These are phyloP conservation scores for Sebastes trivittatus DNA, from an alignment of 2,797 vertebrate genomes.

Conservation along the genomic window DNA sequence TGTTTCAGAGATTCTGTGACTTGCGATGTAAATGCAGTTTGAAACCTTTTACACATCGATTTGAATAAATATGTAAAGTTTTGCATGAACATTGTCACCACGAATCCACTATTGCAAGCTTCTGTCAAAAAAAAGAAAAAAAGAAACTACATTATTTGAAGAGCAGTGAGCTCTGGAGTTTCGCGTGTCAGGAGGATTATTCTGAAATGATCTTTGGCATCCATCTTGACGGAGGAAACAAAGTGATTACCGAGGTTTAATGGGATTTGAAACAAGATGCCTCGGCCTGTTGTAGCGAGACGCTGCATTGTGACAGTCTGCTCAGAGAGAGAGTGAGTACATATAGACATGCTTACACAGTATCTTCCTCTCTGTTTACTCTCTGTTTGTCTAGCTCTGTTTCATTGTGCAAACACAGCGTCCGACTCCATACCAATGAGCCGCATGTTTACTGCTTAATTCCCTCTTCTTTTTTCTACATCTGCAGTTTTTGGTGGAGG, in stretches of 20 bases:
- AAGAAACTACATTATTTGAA: not conserved
- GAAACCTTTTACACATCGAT: not conserved
- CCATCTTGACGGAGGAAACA: constrained; percentile 27
- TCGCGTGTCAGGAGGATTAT: not conserved
- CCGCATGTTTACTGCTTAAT: not conserved
- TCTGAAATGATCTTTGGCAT: constrained; percentile 26
- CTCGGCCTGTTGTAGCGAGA: constrained; percentile 7
- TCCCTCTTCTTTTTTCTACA: not conserved
- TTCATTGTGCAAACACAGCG: not conserved
- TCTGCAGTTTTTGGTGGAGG: not conserved
- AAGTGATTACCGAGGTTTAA: constrained; percentile 44
- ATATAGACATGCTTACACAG: not conserved
- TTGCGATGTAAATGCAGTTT: no score
- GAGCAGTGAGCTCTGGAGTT: not conserved
- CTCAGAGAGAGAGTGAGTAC: not conserved
- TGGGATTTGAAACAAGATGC: constrained; percentile 52
- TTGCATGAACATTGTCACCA: not conserved
- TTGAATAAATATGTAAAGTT: not conserved
- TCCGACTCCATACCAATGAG: not conserved
- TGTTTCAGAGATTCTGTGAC: no score
- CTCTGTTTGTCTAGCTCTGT: not conserved
- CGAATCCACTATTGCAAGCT: not conserved
- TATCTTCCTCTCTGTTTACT: not conserved
- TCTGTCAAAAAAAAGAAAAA: not conserved
- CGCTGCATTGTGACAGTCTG: constrained; percentile 5